Base-by-base conservation (phyloP, 2,888 invertebrate species). In the Hyalella azteca region DNA sequence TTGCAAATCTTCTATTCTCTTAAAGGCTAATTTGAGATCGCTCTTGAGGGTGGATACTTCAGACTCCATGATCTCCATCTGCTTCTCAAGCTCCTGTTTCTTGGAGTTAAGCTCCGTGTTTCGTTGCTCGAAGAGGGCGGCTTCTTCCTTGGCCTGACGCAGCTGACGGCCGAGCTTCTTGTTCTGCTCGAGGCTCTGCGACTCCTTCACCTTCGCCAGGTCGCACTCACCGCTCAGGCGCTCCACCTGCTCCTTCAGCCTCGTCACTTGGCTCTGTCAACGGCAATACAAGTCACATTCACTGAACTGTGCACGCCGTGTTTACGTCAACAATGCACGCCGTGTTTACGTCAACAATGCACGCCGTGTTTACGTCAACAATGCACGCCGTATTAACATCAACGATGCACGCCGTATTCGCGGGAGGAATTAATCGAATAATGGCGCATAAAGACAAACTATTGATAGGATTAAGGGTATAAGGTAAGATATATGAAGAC, bases 1-100 rank as follows among this genome's bases (percentile, higher is more conserved):
- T 87, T 97, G 97, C 84, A 98, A 89, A 87, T 96, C 96, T 73
- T 95, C 93, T 85, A 97, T 96, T 82, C 97, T 91, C 85, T 96
- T 92, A 81, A 96, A 91, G 4, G 97, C 97, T 79, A 97, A 90
- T 78, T 95, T 91, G 66, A 97, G 91, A 89, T 97, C 97, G 48
- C 87, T 87, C 83, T 88, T 88, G 41, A 87, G 86, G 79, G 88
- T 88, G 77, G 87, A 87, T 41, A 87, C 87, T 79, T 89, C 89
- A 15, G 86, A 86, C 81, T 89, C 89, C 54, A 88, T 81, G 22
- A 85, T 73, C 73, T 86, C 85, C 60, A 86, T 80, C 73, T 84
- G 82, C 66, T 87, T 87, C 83, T 88, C 88, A 48, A 89, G 85
- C 77, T 87, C 87, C 80, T 79, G 77, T 41, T 79, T 84, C 77